Evolutionary conservation across 2,113 vertebrate genomes (phyloP).

Genomic region (Cisticola juncidis): DNA sequence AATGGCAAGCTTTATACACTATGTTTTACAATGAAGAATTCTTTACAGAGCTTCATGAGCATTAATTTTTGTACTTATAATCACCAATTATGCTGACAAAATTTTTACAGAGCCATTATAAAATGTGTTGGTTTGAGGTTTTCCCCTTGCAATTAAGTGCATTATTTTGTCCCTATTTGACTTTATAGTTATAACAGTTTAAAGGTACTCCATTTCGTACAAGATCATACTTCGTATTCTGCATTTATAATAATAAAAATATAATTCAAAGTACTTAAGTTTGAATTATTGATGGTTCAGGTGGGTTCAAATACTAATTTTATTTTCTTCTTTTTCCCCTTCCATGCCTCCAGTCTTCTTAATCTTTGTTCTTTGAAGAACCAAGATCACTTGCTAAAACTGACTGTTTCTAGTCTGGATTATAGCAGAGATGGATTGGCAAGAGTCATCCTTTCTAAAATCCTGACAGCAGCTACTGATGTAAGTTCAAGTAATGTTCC

Average conservation of each 20-base stretch:
- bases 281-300: neutral
- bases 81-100: neutral
- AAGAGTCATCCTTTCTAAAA: slow-evolving; percentile 96
- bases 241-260: neutral
- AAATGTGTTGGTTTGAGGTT: neutral
- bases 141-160: neutral
- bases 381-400: slow-evolving; percentile 94
- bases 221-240: neutral
- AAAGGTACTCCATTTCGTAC: neutral
- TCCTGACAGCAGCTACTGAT: slow-evolving; percentile 93
- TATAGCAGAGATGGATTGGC: slow-evolving; percentile 96
- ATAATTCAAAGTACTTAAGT: neutral
- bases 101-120: neutral
- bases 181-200: neutral
- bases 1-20: neutral
- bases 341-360: slow-evolving; percentile 82
- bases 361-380: slow-evolving; percentile 96
- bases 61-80: neutral
- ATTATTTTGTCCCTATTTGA: neutral
- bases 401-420: slow-evolving; percentile 94
- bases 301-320: neutral
- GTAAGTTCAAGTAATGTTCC: slow-evolving; percentile 70
- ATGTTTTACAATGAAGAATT: neutral
- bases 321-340: neutral
- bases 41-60: neutral